These are phyloP conservation scores for Apantesis nais DNA, from an alignment of 2,888 invertebrate species.

Conservation along the genomic window DNA sequence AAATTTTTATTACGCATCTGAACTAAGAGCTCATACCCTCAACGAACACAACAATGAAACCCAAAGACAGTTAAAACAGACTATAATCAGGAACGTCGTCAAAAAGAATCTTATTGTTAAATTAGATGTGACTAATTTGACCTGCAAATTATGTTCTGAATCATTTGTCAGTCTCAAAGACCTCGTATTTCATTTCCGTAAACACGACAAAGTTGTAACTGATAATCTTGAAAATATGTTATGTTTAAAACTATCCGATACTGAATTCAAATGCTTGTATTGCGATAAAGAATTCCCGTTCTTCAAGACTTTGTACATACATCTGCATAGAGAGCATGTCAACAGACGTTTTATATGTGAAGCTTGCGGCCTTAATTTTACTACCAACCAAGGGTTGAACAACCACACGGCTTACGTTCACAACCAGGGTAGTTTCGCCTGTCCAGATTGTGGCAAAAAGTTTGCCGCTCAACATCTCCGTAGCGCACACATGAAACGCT, in stretches of 20 bases:
- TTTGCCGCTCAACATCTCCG: slow-evolving; percentile 17
- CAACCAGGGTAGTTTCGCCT: slow-evolving; percentile 19
- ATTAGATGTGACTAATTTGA: slow-evolving; percentile 31
- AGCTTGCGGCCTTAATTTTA: slow-evolving; percentile 24
- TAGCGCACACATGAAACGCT: slow-evolving; percentile 20
- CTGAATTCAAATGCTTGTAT: slow-evolving; percentile 28
- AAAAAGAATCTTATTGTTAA: slow-evolving; percentile 26
- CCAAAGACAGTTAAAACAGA: slow-evolving; percentile 16
- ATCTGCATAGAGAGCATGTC: slow-evolving; percentile 30
- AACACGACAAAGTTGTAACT: slow-evolving; percentile 23
- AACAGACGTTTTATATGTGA: slow-evolving; percentile 28
- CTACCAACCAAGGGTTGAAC: slow-evolving; percentile 10
- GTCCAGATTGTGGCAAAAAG: slow-evolving; percentile 25
- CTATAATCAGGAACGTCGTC: slow-evolving; percentile 18
- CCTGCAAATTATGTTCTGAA: slow-evolving; percentile 30
- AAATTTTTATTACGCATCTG: slow-evolving; percentile 19
- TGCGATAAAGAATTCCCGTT: slow-evolving; percentile 31
- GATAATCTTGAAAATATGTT: slow-evolving; percentile 24
- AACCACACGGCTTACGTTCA: slow-evolving; percentile 21
- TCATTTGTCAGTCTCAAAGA: slow-evolving; percentile 16
- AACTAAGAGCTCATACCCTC: slow-evolving; percentile 27
- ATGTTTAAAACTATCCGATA: slow-evolving; percentile 35
- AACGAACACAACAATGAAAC: slow-evolving; percentile 18
- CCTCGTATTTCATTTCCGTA: slow-evolving; percentile 25
- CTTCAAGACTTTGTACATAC: slow-evolving; percentile 29